Conservation (phyloP, 2,113 vertebrate species). For the Hiodon alosoides region DNA sequence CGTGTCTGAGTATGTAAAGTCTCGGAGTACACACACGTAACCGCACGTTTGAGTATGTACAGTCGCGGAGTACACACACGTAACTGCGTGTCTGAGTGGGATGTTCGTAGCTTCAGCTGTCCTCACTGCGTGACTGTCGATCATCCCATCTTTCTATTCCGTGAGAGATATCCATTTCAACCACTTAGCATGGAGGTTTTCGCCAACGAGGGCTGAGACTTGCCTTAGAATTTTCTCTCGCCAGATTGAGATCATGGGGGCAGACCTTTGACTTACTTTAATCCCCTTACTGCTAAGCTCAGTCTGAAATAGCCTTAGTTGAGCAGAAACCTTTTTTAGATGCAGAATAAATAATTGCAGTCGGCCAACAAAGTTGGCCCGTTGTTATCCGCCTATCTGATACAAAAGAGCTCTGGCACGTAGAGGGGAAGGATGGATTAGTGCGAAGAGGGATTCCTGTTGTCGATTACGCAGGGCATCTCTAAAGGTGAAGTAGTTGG, state of each 20-base stretch:
- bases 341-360: not conserved
- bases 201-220: not conserved
- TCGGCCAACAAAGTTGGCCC: not conserved
- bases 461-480: not conserved
- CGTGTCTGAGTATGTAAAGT: too few relatives aligned
- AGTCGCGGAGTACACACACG: too few relatives aligned
- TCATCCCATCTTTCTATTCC: too few relatives aligned
- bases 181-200: not conserved
- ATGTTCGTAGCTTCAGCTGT: too few relatives aligned
- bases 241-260: not conserved
- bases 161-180: not conserved
- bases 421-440: not conserved
- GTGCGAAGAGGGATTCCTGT: not conserved
- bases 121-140: too few relatives aligned
- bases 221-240: not conserved
- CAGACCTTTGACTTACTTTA: conserved; percentile 14
- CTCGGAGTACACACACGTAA: too few relatives aligned
- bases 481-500: not conserved
- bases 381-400: not conserved
- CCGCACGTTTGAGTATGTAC: too few relatives aligned
- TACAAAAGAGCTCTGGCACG: too few relatives aligned
- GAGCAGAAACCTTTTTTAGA: not conserved
- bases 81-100: too few relatives aligned
- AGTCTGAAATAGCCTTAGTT: not conserved
- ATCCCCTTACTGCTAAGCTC: conserved; percentile 24